A percentile compares a stretch with the other conserved stretches of the same genome.
Evolutionary conservation across 2,888 invertebrate genomes (phyloP).

Genomic region (Pyrgus malvae): DNA sequence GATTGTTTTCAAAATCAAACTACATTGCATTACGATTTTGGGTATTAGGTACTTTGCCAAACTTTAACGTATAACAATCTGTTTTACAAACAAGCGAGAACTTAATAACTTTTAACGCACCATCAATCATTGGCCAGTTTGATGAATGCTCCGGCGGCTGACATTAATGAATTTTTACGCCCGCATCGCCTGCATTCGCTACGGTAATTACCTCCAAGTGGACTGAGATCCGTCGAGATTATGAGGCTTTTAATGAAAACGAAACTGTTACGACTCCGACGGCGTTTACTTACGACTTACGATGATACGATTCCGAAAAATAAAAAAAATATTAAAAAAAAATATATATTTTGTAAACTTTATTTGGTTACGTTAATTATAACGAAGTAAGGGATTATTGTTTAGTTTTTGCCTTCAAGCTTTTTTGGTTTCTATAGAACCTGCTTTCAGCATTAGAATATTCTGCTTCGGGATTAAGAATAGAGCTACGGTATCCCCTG

Average conservation of each 20-base stretch:
- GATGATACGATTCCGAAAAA: conserved; percentile 6
- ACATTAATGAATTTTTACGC: conserved; percentile 60
- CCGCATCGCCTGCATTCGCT: conserved; percentile 60
- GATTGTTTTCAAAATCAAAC: too few species aligned
- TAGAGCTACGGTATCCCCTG: too few species aligned
- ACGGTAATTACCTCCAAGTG: conserved; percentile 46
- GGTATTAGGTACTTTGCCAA: too few species aligned
- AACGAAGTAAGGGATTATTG: too few species aligned
- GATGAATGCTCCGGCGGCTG: conserved; percentile 55
- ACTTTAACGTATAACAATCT: conserved; percentile 8
- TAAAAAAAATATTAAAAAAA: too few species aligned
- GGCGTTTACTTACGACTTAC: neutral
- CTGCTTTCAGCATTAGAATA: too few species aligned
- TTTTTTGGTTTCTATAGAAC: too few species aligned
- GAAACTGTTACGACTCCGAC: neutral
- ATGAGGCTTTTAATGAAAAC: conserved; percentile 17
- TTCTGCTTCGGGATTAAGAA: too few species aligned
- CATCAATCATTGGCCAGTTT: conserved; percentile 64
- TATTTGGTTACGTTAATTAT: too few species aligned
- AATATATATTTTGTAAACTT: too few species aligned
- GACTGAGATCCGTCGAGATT: conserved; percentile 35
- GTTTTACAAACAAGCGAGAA: conserved; percentile 44
- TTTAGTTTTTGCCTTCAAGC: too few species aligned
- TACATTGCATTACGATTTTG: too few species aligned
- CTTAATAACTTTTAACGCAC: conserved; percentile 55